These are phyloP conservation scores for Homarus americanus DNA, from an alignment of 1,140 invertebrate species.

Conservation along the genomic window DNA sequence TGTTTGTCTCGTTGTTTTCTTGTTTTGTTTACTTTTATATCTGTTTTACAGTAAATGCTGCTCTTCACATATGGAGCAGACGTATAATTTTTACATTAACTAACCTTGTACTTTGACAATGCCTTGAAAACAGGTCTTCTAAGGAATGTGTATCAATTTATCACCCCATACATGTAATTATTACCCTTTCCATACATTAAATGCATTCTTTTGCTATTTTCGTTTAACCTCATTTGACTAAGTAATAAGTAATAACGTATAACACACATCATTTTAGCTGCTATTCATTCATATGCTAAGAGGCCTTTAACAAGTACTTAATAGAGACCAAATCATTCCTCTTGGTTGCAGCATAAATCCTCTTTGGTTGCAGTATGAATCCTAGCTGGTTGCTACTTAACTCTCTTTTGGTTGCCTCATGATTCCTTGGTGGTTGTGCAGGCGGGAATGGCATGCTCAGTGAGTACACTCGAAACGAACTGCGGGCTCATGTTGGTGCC, in stretches of 20 bases:
- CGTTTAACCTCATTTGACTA: slow-evolving; percentile 46
- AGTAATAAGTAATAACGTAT: slow-evolving; percentile 50
- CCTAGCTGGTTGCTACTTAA: slow-evolving; percentile 58
- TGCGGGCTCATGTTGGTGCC: slow-evolving; percentile 64
- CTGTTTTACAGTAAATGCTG: slow-evolving; percentile 43
- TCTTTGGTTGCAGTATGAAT: slow-evolving; percentile 67
- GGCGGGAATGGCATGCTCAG: slow-evolving; percentile 70
- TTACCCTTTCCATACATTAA: slow-evolving; percentile 59
- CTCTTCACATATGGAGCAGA: slow-evolving; percentile 23
- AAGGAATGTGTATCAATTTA: slow-evolving; percentile 11
- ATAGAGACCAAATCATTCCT: slow-evolving; percentile 28
- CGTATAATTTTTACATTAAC: slow-evolving; percentile 12
- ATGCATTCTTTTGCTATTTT: slow-evolving; percentile 58
- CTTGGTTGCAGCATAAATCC: slow-evolving; percentile 55
- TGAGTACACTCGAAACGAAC: slow-evolving; percentile 72
- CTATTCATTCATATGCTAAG: slow-evolving; percentile 44
- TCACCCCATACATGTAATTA: slow-evolving; percentile 42
- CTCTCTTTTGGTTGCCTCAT: slow-evolving; percentile 62
- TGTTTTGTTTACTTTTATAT: slow-evolving; percentile 43
- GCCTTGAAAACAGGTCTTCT: slow-evolving; percentile 31
- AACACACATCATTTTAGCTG: slow-evolving; percentile 57
- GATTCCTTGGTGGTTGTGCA: slow-evolving; percentile 69
- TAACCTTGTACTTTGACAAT: slow-evolving; percentile 32
- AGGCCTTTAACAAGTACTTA: slow-evolving; percentile 53
- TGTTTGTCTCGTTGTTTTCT: slow-evolving; percentile 67